Base-by-base conservation (phyloP, 2,797 vertebrate species). In the Vespertilio murinus region DNA sequence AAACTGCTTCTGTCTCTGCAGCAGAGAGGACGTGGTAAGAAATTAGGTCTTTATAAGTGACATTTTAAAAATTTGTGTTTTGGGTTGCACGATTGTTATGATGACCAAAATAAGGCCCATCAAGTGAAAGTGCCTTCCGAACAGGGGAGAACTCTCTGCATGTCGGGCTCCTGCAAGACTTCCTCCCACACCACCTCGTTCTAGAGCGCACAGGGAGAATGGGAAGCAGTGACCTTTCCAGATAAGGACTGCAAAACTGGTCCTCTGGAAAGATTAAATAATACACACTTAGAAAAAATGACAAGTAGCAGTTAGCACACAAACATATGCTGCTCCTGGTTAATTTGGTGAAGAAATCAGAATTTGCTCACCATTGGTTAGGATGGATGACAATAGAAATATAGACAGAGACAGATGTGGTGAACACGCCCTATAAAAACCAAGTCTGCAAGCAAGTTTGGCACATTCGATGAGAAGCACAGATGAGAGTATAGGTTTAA, bases 81-180 rank as follows among this genome's bases (percentile, higher is more conserved):
- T n/a, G 80, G 42, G 56, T 74, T 38, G n/a, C 6, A 3, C 8
- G 67, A 22, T 17, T 64, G 42, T 61, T 47, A 25, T 0, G 14
- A 56, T 33, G 47, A 12, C 52, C 69, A 35, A 54, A 64, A 25
- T 33, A 20, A 67, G 30, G 30, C 42, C 35, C 8, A 20, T 0
- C 54, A n/a, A 47, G 45, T 0, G 25, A 49, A 78, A 59, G 38
- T 2, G 28, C 5, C 9, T 78, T 6, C 6, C 0, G 22, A 73
- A 38, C 28, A 8, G 14, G 0, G 4, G 25, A 67, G 67, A 49
- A 64, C 6, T 40, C 17, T 4, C 5, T 1, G 14, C n/a, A 56
- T 1, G 2, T 1, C 35, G 54, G 78, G 8, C 20, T 20, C 2
- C 1, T 0, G 2, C 23, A 23, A 6, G 5, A 6, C 17, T 8